Evolutionary conservation across 2,888 invertebrate species (phyloP), one percentile per base, ranked within the genome.

Genomic region (Resseliella maxima): DNA sequence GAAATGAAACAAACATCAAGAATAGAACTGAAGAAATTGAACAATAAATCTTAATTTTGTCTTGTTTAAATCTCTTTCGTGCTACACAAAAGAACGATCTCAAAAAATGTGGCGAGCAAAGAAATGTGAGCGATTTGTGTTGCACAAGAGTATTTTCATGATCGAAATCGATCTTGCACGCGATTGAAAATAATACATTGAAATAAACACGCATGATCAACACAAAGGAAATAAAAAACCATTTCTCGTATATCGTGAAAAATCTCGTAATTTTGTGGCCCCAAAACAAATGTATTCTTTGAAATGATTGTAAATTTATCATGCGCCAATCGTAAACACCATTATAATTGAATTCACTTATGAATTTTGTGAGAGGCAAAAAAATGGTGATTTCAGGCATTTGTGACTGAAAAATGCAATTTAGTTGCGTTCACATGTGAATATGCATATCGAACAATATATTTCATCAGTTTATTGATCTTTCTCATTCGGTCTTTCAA

Each of bases 11-110:
- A 72, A 72, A 27, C 6, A 72, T 31, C 35, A 15, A 72, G 72
- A 72, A 72, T 72, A 72, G 72, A 72, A 72, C 31, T 35, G 72
- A 72, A 72, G 72, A 72, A 72, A 72, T 72, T 72, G 72, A 72
- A 72, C 72, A 72, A 72, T 72, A 72, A 72, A 72, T 72, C 72
- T 72, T 72, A 72, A 59, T 72, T 72, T 72, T 72, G 72, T 72
- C 72, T 72, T 72, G 72, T 72, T 72, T 72, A 31, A 72, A 72
- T 72, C 72, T 72, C 15, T 72, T 31, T 72, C 35, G 72, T 72
- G 72, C 31, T 35, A 72, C 72, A 72, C 72, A 72, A 31, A 72
- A 31, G 31, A 72, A 72, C 12, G 31, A 31, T 12, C 31, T 41
- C 41, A 12, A 41, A 50, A 18, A 50, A 50, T 1, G 46, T 35